Base-by-base conservation (phyloP, 2,888 invertebrate species). In the Tethea ocularis region DNA sequence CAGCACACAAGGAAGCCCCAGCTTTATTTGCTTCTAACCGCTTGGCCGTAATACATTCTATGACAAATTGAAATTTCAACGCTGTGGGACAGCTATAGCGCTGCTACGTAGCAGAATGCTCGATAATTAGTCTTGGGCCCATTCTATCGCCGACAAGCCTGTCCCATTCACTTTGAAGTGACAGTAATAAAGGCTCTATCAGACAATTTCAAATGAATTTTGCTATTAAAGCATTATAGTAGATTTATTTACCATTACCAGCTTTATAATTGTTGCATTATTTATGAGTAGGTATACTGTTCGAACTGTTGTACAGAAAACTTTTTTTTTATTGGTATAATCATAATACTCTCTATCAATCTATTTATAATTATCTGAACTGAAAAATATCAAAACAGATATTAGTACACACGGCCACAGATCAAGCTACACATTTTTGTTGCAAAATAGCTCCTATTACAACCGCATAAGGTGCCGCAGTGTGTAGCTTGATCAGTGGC, bases 41-140 rank as follows among this genome's bases (percentile, higher is more conserved):
- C 46, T 63, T 62, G 66, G 64, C 66, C 74, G 80, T 84, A 84
- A 84, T 87, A 83, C 80, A 80, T 84, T 83, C 78, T 84, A 84
- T 86, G 86, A 88, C 86, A 88, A 88, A 88, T 88, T 87, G 86
- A 74, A 83, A 82, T 76, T 82, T 82, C 80, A 78, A 81, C 75
- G 77, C 73, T 4, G 46, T 46, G 8, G 7, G 46, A 69, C 65
- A 60, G 67, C 69, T 84, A 83, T 86, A 77, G 75, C 67, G 64
- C 24, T 66, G 62, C 69, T 67, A 68, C 72, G 77, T 72, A 68
- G 68, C 58, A 63, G 71, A 65, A 67, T 63, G 68, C 66, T 76
- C 71, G 66, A 75, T 75, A 75, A 78, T 77, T 77, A 70, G 72
- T 77, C 72, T 69, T 72, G 71, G 68, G 66, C 64, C 60, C 41